A percentile compares a stretch with the other conserved stretches of the same genome.
phyloP scores from a whole-genome alignment of 2,797 vertebrate species.

The Aeoliscus strigatus region DNA sequence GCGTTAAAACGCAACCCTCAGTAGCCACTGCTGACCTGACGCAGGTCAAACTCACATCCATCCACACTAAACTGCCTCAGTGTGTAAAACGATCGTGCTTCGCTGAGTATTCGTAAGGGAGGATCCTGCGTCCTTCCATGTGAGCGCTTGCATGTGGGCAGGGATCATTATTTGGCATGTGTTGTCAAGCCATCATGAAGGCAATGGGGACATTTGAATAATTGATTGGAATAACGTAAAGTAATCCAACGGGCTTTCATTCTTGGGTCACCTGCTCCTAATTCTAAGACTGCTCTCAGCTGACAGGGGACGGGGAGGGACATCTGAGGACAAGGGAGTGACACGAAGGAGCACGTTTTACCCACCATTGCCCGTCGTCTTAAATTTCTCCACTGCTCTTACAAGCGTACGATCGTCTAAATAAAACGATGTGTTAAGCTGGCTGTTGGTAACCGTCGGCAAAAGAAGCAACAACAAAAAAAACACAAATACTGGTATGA shows the following conservation, averaged over 20 bases:
- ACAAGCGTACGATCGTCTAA: conserved; percentile 36
- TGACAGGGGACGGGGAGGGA: conserved; percentile 62
- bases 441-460: conserved; percentile 15
- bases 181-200: conserved; percentile 62
- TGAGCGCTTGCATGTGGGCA: conserved; percentile 26
- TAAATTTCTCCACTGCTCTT: conserved; percentile 47
- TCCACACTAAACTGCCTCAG: conserved; percentile 31
- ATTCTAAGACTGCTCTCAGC: conserved; percentile 59
- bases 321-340: conserved; percentile 70
- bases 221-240: conserved; percentile 83
- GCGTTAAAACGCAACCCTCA: conserved; percentile 40
- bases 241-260: conserved; percentile 75
- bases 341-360: conserved; percentile 65
- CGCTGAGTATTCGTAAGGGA: conserved; percentile 18
- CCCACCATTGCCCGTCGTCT: conserved; percentile 64
- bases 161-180: conserved; percentile 61
- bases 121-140: conserved; percentile 4
- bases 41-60: conserved; percentile 45
- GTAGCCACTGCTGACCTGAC: conserved; percentile 38
- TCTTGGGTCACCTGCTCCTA: conserved; percentile 68
- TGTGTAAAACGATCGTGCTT: conserved; percentile 33
- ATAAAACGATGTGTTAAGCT: conserved; percentile 46
- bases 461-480: conserved; percentile 10
- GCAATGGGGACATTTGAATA: conserved; percentile 76
- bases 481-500: not conserved